Conservation (phyloP, 2,888 invertebrate genomes). For the Criorhina ranunculi region DNA sequence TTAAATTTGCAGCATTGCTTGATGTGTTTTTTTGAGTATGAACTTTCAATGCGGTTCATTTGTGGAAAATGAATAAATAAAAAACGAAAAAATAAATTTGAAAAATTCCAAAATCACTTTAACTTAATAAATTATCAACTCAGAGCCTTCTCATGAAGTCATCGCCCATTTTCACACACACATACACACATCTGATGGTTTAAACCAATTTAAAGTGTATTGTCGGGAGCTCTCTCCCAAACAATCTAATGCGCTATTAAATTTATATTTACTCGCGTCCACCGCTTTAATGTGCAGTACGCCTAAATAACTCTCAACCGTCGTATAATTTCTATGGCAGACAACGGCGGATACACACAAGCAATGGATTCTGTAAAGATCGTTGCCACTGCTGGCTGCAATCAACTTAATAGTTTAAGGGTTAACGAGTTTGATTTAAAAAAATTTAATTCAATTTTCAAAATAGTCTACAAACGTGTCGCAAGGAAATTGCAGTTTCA, state of each 20-base stretch:
- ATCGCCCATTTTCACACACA: slow-evolving; percentile 35
- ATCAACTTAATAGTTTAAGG: slow-evolving; percentile 71
- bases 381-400: slow-evolving; percentile 40
- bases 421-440: slow-evolving; percentile 73
- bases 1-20: no score
- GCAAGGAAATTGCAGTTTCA: slow-evolving; percentile 46
- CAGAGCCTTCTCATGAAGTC: slow-evolving; percentile 47
- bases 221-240: slow-evolving; percentile 58
- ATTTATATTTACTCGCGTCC: slow-evolving; percentile 62
- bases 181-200: slow-evolving; percentile 47
- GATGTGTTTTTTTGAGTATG: no score
- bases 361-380: slow-evolving; percentile 27
- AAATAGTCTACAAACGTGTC: slow-evolving; percentile 14
- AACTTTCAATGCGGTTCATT: no score
- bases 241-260: slow-evolving; percentile 72
- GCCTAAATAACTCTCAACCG: slow-evolving; percentile 46
- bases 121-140: slow-evolving; percentile 59
- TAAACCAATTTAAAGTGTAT: slow-evolving; percentile 70
- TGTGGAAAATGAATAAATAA: not conserved
- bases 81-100: not conserved
- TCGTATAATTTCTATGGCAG: slow-evolving; percentile 44
- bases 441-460: slow-evolving; percentile 65
- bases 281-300: slow-evolving; percentile 45
- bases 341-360: slow-evolving; percentile 10
- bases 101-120: slow-evolving; percentile 47